Evolutionary conservation across 2,797 vertebrate genomes (phyloP).

Genomic region (Cossypha niveicapilla): DNA sequence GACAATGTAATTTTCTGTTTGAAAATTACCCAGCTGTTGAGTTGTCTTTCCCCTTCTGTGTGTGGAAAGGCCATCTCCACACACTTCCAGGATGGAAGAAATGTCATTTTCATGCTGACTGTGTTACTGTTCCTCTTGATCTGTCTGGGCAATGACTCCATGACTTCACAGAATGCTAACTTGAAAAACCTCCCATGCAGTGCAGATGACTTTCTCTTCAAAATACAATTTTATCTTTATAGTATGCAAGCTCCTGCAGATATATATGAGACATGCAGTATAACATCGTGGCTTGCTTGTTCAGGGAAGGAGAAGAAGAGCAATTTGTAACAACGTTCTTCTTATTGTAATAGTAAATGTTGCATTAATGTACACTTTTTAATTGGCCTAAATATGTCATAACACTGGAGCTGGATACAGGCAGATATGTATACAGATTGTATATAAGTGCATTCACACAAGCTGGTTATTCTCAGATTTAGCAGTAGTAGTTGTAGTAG

Average conservation of each 20-base stretch:
- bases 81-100: not conserved
- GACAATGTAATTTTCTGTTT: not conserved
- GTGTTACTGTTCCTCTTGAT: slow-evolving; percentile 36
- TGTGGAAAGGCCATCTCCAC: slow-evolving; percentile 24
- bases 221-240: slow-evolving; percentile 39
- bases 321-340: not conserved
- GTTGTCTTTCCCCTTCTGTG: slow-evolving; percentile 8
- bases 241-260: slow-evolving; percentile 55
- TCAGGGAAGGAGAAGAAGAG: slow-evolving; percentile 59
- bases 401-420: slow-evolving; percentile 39
- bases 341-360: not conserved
- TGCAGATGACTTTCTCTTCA: slow-evolving; percentile 35
- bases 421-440: not conserved
- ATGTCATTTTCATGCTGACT: slow-evolving; percentile 20
- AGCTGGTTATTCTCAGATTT: slow-evolving; percentile 11
- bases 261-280: not conserved
- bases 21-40: not conserved
- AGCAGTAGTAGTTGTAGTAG: not conserved
- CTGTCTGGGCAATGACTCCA: slow-evolving; percentile 11
- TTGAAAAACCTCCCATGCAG: slow-evolving; percentile 29
- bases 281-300: slow-evolving; percentile 49
- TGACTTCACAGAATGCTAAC: slow-evolving; percentile 19
- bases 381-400: slow-evolving; percentile 39
- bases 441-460: slow-evolving; percentile 26
- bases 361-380: slow-evolving; percentile 39